A percentile compares a stretch with the other conserved stretches of the same genome.
phyloP scores from a whole-genome alignment of 2,113 vertebrate species.

The Mus musculus region DNA sequence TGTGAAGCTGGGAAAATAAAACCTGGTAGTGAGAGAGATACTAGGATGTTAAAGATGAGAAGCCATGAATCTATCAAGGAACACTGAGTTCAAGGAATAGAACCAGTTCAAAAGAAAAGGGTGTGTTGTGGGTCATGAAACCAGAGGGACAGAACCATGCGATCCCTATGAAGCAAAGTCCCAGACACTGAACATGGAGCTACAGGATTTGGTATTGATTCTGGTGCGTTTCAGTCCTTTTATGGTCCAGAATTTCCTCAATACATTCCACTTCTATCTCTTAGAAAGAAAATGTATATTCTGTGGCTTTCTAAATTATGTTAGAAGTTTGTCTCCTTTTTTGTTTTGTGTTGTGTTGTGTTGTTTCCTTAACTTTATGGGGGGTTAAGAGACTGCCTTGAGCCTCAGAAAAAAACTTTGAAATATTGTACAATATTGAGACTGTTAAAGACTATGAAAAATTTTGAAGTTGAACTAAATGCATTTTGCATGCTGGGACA shows the following conservation, averaged over 20 bases:
- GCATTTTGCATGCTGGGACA: background rate
- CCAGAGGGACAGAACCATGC: background rate
- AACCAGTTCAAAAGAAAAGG: background rate
- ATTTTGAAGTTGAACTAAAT: background rate
- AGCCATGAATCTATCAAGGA: too few species aligned
- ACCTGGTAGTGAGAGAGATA: background rate
- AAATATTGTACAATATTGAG: background rate
- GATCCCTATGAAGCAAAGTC: background rate
- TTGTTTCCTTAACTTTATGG: background rate
- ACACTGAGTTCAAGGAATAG: background rate
- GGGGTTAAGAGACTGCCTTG: background rate
- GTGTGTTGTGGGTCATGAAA: background rate
- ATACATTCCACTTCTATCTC: background rate
- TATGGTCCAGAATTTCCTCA: background rate
- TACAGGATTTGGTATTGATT: background rate
- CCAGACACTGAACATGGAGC: too few species aligned
- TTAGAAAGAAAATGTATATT: background rate
- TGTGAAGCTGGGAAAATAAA: background rate
- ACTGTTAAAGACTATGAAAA: background rate
- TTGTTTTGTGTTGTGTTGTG: background rate
- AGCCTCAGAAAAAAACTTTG: background rate
- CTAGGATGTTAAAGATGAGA: background rate
- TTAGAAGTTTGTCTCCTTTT: background rate
- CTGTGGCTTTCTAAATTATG: background rate
- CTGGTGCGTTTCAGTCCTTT: background rate